Conservation (phyloP, 2,797 vertebrate species). For the Myripristis murdjan region DNA sequence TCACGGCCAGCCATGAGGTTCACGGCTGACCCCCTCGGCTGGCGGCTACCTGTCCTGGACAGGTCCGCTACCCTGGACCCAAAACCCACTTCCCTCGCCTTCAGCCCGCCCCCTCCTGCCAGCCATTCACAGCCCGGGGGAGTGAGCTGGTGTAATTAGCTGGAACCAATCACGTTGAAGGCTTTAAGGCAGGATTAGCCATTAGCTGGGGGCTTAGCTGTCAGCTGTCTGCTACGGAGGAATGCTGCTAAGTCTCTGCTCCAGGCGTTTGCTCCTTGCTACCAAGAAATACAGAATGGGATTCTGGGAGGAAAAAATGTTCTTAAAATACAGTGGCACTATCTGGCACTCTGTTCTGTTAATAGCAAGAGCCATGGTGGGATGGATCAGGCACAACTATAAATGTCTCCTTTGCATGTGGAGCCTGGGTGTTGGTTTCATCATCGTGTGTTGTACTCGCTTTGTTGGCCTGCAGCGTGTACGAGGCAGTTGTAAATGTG, state of each 20-base stretch:
- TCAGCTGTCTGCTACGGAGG: conserved; percentile 70
- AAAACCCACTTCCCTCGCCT: not conserved
- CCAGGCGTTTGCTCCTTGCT: conserved; percentile 16
- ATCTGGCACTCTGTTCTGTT: conserved; percentile 26
- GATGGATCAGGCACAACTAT: conserved; percentile 24
- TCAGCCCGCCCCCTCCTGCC: not conserved
- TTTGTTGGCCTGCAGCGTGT: not conserved
- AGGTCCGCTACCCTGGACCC: not conserved
- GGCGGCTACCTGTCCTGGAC: not conserved
- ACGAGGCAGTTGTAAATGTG: not conserved
- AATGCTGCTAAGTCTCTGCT: conserved; percentile 57
- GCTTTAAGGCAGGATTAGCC: conserved; percentile 77
- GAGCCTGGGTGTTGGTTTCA: conserved; percentile 8
- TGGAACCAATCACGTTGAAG: conserved; percentile 72
- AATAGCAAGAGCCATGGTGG: conserved; percentile 19
- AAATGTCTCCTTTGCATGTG: conserved; percentile 21
- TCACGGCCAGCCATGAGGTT: not conserved
- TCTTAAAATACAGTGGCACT: conserved; percentile 24
- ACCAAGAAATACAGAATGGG: conserved; percentile 22
- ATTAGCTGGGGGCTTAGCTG: conserved; percentile 71
- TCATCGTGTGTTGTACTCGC: not conserved
- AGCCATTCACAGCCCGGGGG: conserved; percentile 47
- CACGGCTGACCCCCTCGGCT: not conserved
- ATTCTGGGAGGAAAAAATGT: conserved; percentile 16
- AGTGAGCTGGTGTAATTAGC: conserved; percentile 68